These are phyloP conservation scores for Macquaria ambigua DNA, from an alignment of 2,113 vertebrate genomes.

Conservation along the genomic window DNA sequence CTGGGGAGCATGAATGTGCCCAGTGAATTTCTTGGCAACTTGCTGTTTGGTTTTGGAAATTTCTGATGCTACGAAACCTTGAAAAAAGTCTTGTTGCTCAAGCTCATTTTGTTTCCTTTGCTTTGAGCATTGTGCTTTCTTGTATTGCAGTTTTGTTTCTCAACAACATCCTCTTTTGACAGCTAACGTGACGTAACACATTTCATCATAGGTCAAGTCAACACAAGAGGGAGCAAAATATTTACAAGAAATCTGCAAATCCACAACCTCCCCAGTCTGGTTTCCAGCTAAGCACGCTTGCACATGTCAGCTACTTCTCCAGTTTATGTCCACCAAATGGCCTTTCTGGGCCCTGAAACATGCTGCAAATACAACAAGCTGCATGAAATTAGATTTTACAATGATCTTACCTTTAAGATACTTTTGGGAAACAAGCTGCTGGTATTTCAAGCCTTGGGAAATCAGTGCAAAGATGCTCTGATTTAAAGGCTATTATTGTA, in stretches of 20 bases:
- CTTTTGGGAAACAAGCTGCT: conserved; percentile 13
- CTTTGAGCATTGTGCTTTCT: background rate
- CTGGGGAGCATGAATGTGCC: background rate
- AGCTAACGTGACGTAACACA: background rate
- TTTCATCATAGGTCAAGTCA: background rate
- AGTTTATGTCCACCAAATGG: conserved; percentile 3
- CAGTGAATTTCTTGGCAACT: background rate
- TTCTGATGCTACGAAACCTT: too few species aligned
- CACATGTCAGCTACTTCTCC: conserved; percentile 12
- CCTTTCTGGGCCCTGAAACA: conserved; percentile 9
- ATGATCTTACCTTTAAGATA: background rate
- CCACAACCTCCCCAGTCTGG: background rate
- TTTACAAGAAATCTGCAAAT: background rate
- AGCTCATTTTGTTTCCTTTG: background rate
- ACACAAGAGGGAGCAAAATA: background rate
- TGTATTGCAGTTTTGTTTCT: background rate
- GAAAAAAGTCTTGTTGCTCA: background rate
- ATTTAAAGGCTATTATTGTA: background rate
- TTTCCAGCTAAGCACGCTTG: background rate
- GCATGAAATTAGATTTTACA: conserved; percentile 1
- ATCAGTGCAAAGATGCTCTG: background rate
- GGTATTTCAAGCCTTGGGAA: conserved; percentile 4
- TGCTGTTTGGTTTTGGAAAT: background rate
- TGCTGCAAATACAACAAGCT: conserved; percentile 4
- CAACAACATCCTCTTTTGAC: background rate